These are phyloP conservation scores for Apis dorsata DNA, from an alignment of 1,140 invertebrate genomes.

Conservation along the genomic window DNA sequence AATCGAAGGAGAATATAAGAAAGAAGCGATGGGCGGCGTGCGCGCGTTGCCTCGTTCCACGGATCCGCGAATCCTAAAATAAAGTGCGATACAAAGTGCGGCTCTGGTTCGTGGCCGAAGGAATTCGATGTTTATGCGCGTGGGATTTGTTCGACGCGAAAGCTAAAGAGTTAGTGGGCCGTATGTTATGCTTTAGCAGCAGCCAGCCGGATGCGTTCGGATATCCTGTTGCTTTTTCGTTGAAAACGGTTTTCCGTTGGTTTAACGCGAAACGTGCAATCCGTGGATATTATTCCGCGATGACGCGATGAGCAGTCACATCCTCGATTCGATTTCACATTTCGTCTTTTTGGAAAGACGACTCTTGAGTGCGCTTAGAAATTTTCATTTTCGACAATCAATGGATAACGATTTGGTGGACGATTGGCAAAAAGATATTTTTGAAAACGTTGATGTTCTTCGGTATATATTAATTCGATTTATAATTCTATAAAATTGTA, in stretches of 20 bases:
- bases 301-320: conserved; percentile 20
- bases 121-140: conserved; percentile 48
- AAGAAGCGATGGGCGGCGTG: neutral
- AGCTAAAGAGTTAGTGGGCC: conserved; percentile 42
- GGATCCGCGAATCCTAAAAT: conserved; percentile 43
- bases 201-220: conserved; percentile 28
- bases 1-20: too few relatives aligned
- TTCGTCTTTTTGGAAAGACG: neutral
- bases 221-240: conserved; percentile 47
- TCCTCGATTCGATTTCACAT: neutral
- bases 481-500: too few relatives aligned
- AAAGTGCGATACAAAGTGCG: conserved; percentile 33
- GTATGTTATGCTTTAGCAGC: conserved; percentile 51
- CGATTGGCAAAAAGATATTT: too few relatives aligned
- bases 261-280: conserved; percentile 41
- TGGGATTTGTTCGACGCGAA: conserved; percentile 42
- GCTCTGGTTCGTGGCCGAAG: neutral
- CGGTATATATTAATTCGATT: neutral
- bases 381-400: too few relatives aligned
- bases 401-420: too few relatives aligned
- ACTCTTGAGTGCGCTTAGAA: neutral
- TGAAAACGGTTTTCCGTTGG: conserved; percentile 13
- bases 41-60: neutral
- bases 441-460: too few relatives aligned
- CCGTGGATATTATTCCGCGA: conserved; percentile 35